These are phyloP conservation scores for Porites lutea DNA, from an alignment of 64 coral and sea anemone species.

Conservation along the genomic window DNA sequence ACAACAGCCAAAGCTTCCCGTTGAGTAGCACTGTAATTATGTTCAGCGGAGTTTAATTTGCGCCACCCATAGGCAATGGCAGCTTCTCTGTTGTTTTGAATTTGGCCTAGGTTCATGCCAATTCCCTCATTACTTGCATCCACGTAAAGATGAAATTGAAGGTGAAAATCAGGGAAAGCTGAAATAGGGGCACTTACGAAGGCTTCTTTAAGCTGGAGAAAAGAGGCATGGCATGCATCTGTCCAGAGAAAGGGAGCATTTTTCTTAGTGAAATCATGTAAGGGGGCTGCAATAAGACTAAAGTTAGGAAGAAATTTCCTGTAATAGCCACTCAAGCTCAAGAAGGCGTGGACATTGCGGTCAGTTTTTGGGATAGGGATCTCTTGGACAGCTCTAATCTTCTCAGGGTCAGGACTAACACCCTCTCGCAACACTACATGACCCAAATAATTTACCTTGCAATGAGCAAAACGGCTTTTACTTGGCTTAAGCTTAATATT, in stretches of 20 bases:
- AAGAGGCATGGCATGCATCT: neutral
- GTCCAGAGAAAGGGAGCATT: neutral
- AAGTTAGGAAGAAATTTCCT: neutral
- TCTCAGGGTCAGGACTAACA: neutral
- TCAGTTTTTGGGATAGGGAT: neutral
- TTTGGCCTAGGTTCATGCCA: conserved; percentile 37
- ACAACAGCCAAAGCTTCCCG: conserved; percentile 39
- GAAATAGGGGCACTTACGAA: conserved; percentile 40
- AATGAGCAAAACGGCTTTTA: conserved; percentile 20
- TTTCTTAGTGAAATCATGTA: conserved; percentile 16
- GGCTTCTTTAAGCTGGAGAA: conserved; percentile 18
- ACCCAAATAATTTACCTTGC: neutral
- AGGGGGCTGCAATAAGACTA: neutral
- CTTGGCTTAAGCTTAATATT: neutral
- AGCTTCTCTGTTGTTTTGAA: neutral
- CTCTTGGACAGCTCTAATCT: neutral
- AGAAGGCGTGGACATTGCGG: neutral
- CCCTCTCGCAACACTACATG: conserved; percentile 3
- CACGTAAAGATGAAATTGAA: conserved; percentile 14
- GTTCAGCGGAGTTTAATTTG: neutral
- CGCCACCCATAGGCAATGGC: conserved; percentile 30
- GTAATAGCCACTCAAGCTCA: conserved; percentile 9
- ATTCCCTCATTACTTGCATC: conserved; percentile 33
- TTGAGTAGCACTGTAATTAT: conserved; percentile 44
- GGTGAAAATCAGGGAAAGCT: conserved; percentile 31